phyloP scores from a whole-genome alignment of 1,140 invertebrate species.

The Lasaia peninsularis region DNA sequence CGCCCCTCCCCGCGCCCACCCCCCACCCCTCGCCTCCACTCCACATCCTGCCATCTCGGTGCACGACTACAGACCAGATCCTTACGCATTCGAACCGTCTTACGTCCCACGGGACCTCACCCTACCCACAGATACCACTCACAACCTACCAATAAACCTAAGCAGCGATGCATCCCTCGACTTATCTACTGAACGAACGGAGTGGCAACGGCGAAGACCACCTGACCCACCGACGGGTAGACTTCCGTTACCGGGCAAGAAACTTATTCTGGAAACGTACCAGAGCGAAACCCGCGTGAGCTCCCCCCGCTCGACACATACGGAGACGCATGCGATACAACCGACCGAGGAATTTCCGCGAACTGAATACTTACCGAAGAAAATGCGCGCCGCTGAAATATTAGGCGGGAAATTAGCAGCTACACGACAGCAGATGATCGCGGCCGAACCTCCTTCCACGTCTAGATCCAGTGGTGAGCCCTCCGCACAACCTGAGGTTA shows the following conservation, averaged over 20 bases:
- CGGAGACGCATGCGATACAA: constrained; percentile 25
- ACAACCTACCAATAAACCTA: constrained; percentile 66
- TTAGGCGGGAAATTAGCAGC: constrained; percentile 60
- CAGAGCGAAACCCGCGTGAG: constrained; percentile 59
- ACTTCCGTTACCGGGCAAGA: constrained; percentile 69
- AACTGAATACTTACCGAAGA: constrained; percentile 68
- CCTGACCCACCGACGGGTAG: constrained; percentile 50
- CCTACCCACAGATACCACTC: constrained; percentile 37
- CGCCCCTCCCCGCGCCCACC: constrained; percentile 49
- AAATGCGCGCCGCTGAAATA: constrained; percentile 73
- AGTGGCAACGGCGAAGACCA: constrained; percentile 53
- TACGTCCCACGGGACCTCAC: constrained; percentile 53
- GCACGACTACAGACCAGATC: constrained; percentile 50
- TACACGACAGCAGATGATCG: constrained; percentile 33
- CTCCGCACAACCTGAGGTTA: constrained; percentile 49
- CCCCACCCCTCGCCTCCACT: constrained; percentile 27
- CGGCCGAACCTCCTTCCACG: constrained; percentile 29
- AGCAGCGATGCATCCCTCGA: constrained; percentile 64
- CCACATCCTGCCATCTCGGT: constrained; percentile 32
- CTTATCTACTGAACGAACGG: constrained; percentile 53
- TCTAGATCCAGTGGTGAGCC: constrained; percentile 30
- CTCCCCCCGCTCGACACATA: constrained; percentile 37
- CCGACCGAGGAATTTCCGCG: constrained; percentile 45
- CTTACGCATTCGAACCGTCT: constrained; percentile 50
- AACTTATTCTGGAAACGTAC: constrained; percentile 71